Evolutionary conservation across 2,113 vertebrate genomes (phyloP).

Genomic region (Cyanoramphus novaezelandiae): DNA sequence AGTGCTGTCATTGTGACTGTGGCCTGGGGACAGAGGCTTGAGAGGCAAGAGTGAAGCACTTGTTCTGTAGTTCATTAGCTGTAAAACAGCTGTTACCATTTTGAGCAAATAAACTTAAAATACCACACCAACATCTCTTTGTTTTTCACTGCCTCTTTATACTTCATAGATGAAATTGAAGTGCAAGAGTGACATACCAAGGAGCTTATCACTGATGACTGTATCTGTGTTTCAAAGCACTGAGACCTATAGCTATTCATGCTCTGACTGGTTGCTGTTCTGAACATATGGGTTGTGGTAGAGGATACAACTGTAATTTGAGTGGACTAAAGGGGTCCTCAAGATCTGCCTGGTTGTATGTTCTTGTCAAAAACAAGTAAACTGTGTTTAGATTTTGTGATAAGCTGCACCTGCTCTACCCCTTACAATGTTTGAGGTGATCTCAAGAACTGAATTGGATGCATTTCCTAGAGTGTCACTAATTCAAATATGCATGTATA

Average conservation of each 20-base stretch:
- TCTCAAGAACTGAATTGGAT: neutral
- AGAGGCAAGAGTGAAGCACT: neutral
- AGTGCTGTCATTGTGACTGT: fast-evolving
- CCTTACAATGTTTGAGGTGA: neutral
- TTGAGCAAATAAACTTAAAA: neutral
- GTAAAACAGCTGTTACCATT: neutral
- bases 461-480: neutral
- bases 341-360: neutral
- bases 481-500: neutral
- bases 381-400: neutral
- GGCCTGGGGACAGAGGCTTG: neutral
- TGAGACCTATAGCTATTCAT: neutral
- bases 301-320: neutral
- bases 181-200: fast-evolving
- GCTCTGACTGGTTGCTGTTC: neutral
- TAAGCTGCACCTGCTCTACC: neutral
- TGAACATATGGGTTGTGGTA: neutral
- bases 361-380: neutral
- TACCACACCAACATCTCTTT: neutral
- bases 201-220: neutral
- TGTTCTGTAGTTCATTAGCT: neutral
- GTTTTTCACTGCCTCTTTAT: neutral
- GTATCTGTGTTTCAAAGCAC: neutral
- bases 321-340: neutral
- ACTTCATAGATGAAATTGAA: neutral